These are phyloP conservation scores for Paragorgia papillata DNA, from an alignment of 92 coral and sea anemone genomes.

Conservation along the genomic window DNA sequence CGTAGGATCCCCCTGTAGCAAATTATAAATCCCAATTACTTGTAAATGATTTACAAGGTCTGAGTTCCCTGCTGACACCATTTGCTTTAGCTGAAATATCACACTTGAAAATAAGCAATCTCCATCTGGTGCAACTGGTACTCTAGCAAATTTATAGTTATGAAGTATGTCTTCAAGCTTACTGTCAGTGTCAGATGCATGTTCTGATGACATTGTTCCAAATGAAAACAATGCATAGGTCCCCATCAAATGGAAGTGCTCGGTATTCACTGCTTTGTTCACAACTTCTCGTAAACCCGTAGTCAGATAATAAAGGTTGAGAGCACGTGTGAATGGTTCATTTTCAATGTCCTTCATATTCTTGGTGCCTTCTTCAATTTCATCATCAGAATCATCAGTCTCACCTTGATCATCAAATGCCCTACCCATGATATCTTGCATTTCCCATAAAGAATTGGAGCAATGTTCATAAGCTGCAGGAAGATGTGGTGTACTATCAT, in stretches of 20 bases:
- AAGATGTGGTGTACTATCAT: not conserved
- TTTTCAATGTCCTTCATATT: not conserved
- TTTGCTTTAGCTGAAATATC: conserved; percentile 4
- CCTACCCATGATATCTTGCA: conserved; percentile 47
- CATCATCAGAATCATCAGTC: conserved; percentile 21
- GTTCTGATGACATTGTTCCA: conserved; percentile 41
- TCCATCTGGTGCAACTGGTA: not conserved
- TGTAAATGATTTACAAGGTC: conserved; percentile 45
- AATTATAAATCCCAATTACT: conserved; percentile 30
- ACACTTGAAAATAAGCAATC: too few relatives aligned
- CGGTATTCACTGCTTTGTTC: conserved; percentile 9
- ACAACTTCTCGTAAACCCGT: not conserved
- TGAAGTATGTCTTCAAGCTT: not conserved
- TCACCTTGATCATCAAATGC: conserved; percentile 46
- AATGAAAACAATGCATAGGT: conserved; percentile 30
- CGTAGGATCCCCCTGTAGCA: conserved; percentile 2
- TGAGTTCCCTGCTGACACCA: conserved; percentile 27
- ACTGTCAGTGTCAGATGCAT: not conserved
- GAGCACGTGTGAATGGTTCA: conserved; percentile 49
- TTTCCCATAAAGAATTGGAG: conserved; percentile 16
- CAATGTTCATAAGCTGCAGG: conserved; percentile 55
- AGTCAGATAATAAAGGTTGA: conserved; percentile 46
- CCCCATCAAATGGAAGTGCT: not conserved
- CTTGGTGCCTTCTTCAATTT: not conserved
- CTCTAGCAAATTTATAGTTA: not conserved